Percentiles rank a stretch among this genome's conserved stretches.
Evolutionary conservation across 2,113 vertebrate genomes (phyloP).

Genomic region (Forbesichthys papilliferus): DNA sequence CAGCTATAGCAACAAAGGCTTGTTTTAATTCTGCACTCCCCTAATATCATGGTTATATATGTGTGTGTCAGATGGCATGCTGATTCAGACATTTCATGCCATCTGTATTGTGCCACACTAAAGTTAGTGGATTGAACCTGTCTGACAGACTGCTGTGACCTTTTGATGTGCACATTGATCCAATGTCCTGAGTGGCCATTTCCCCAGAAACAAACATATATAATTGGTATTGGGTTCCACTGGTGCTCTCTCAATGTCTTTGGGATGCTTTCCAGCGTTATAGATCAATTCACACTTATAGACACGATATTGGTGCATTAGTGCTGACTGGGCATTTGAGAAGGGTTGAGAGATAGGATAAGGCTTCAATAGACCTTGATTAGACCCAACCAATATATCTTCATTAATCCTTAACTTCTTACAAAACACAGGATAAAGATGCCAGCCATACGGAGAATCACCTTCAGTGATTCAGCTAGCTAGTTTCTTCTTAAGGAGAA

Average conservation of each 20-base stretch:
- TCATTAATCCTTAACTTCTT: constrained; percentile 58
- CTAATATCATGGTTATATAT: constrained; percentile 21
- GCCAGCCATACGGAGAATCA: constrained; percentile 29
- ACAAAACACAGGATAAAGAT: constrained; percentile 40
- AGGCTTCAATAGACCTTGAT: constrained; percentile 77
- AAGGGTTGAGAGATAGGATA: constrained; percentile 62
- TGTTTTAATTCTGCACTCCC: constrained; percentile 26
- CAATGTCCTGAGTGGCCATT: constrained; percentile 73
- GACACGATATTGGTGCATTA: constrained; percentile 81
- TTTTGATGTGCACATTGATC: constrained; percentile 79
- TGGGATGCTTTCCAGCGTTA: constrained; percentile 76
- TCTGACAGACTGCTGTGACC: constrained; percentile 61
- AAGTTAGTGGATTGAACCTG: no score
- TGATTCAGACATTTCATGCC: constrained; percentile 59
- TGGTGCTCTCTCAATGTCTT: constrained; percentile 74
- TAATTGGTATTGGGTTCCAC: constrained; percentile 81
- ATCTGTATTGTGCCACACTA: constrained; percentile 58
- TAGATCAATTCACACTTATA: constrained; percentile 84
- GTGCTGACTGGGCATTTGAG: constrained; percentile 78
- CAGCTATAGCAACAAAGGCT: constrained; percentile 2
- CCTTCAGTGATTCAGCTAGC: constrained; percentile 4
- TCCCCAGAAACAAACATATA: constrained; percentile 80
- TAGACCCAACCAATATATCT: constrained; percentile 65
- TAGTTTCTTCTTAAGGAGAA: constrained; percentile 9
- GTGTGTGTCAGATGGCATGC: constrained; percentile 44